Evolutionary conservation across 2,113 vertebrate genomes (phyloP).

Genomic region (Eretmochelys imbricata): DNA sequence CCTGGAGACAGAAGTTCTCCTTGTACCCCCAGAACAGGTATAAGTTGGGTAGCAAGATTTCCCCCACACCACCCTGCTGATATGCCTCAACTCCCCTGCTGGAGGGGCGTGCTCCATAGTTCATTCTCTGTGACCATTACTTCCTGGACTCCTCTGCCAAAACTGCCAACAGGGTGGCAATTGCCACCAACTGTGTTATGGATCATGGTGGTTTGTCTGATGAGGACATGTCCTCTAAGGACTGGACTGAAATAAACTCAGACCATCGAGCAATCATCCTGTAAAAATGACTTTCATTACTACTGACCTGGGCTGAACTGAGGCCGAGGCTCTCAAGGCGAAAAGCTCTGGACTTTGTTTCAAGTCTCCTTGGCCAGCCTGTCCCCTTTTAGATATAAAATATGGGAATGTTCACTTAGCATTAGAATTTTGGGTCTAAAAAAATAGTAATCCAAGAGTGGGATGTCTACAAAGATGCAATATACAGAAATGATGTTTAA

Average conservation of each 20-base stretch:
- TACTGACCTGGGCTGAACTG: not conserved
- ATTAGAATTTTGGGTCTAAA: not conserved
- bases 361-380: not conserved
- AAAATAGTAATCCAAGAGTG: not conserved
- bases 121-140: not conserved
- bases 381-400: not conserved
- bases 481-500: not conserved
- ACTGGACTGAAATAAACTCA: not conserved
- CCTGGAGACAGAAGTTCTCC: not conserved
- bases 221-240: not conserved
- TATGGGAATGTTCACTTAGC: not conserved
- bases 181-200: not conserved
- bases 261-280: not conserved
- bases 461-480: not conserved
- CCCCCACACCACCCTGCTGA: not conserved
- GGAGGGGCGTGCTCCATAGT: not conserved
- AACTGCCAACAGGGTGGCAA: not conserved
- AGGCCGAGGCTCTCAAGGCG: not conserved
- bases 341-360: conserved; percentile 9
- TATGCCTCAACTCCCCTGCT: not conserved
- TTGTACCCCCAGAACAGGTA: not conserved
- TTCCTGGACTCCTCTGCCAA: not conserved
- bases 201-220: not conserved
- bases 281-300: not conserved
- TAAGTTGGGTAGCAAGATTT: not conserved